Evolutionary conservation across 2,888 invertebrate genomes (phyloP).

Genomic region (Phragmatobia fuliginosa): DNA sequence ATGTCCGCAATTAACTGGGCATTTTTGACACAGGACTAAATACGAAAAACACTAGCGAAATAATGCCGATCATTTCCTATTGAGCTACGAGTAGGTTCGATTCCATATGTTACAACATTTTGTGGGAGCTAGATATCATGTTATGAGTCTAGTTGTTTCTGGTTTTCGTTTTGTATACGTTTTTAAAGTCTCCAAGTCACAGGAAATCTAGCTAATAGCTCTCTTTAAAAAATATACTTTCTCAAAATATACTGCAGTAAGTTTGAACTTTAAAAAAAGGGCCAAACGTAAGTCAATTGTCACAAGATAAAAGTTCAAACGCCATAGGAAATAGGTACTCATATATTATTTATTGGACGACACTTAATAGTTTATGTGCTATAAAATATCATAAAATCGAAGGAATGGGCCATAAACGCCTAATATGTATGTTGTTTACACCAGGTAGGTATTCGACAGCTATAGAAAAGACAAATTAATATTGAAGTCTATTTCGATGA

Average conservation of each 20-base stretch:
- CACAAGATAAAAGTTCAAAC: conserved; percentile 10
- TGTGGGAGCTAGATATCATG: too few relatives aligned
- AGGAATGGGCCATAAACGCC: conserved; percentile 31
- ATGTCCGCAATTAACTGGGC: neutral
- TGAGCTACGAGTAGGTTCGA: too few relatives aligned
- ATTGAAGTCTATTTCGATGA: neutral
- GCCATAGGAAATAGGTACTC: conserved; percentile 19
- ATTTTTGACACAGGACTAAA: neutral
- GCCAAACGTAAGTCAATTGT: neutral
- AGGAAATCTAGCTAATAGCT: too few relatives aligned
- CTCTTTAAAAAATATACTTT: too few relatives aligned
- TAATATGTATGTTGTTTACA: conserved; percentile 40
- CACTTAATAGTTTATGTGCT: conserved; percentile 30
- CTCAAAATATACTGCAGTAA: neutral
- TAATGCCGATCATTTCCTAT: too few relatives aligned
- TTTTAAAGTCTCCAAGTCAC: too few relatives aligned
- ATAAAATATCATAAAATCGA: conserved; percentile 40
- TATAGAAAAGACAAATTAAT: neutral
- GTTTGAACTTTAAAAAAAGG: neutral
- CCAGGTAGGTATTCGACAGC: neutral
- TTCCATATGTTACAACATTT: too few relatives aligned
- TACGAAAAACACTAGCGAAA: too few relatives aligned
- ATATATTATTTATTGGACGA: conserved; percentile 38
- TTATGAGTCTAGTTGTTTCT: too few relatives aligned
- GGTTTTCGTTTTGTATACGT: too few relatives aligned